Evolutionary conservation across 1,140 invertebrate species (phyloP), one percentile per base, ranked within the genome.

Genomic region (Melipona quadrifasciata): DNA sequence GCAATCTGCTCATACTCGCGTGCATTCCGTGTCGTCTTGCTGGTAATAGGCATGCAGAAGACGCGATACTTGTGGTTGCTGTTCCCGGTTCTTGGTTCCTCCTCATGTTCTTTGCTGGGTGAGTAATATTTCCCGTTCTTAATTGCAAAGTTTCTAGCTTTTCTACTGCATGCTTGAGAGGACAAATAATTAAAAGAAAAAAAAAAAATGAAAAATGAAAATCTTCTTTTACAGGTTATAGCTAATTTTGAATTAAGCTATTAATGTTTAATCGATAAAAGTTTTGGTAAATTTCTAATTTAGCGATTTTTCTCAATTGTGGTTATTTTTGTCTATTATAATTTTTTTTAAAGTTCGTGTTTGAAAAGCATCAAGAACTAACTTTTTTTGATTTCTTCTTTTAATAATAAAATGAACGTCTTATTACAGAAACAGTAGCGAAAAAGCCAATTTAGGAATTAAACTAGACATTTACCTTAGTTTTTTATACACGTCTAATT

Each of bases 51-150:
- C 96, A 96, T 75, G 95, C 97, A 0, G 99, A 99, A 95, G 99
- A 99, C 94, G 97, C 98, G 12, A 97, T 99, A 58, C 94, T 99
- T 34, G 96, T 98, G 10, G 97, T 99, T 87, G 97, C 99, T 1
- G 96, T 99, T 34, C 99, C 99, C 0, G 98, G 98, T 21, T 98
- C 97, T 17, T 99, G 99, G 99, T 99, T 99, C 94, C 96, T 99
- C 77, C 96, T 99, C 1, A 99, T 99, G 97, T 99, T 99, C 94
- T 99, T 99, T 95, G 99, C 99, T 58, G 98, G 99, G 99, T 99
- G 95, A 95, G 93, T 84, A 47, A 77, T 16, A 39, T 27, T 12
- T 17, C 47, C 21, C 21, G 8, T 34, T 64, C 16, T 47, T 71
- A n/a, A 71, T 71, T 71, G 39, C 12, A n/a, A 51, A 4, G 24